phyloP scores from a whole-genome alignment of 1,140 invertebrate genomes.

The Rhopalosiphum padi region DNA sequence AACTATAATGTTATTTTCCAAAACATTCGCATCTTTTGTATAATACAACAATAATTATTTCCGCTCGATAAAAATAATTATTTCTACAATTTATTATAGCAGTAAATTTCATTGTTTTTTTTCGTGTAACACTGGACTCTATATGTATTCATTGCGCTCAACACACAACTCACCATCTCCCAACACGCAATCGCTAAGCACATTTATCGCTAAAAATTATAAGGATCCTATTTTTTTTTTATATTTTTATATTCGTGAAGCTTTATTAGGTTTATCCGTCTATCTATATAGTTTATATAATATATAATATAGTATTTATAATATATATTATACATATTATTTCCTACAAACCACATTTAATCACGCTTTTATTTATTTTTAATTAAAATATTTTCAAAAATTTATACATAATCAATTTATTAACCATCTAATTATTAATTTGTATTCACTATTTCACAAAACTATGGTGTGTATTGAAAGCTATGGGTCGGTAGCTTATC shows the following conservation, averaged over 20 bases:
- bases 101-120: not conserved
- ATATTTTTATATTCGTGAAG: not conserved
- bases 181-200: not conserved
- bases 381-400: not conserved
- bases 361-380: slow-evolving; percentile 16
- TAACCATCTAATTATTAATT: slow-evolving; percentile 8
- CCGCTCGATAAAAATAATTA: not conserved
- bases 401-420: not conserved
- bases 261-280: not conserved
- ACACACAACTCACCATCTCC: not conserved
- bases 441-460: not conserved
- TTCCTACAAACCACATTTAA: not conserved
- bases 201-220: not conserved
- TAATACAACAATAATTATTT: not conserved
- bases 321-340: not conserved
- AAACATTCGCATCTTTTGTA: not conserved
- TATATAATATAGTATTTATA: too few relatives aligned
- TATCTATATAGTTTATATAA: not conserved
- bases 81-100: not conserved
- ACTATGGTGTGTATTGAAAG: not conserved
- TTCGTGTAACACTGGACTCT: not conserved
- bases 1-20: not conserved
- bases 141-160: not conserved
- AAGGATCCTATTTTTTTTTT: not conserved
- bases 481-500: not conserved